Evolutionary conservation across 2,113 vertebrate genomes (phyloP), one percentile per base, ranked within the genome.

Genomic region (Spizaetus ornatus): DNA sequence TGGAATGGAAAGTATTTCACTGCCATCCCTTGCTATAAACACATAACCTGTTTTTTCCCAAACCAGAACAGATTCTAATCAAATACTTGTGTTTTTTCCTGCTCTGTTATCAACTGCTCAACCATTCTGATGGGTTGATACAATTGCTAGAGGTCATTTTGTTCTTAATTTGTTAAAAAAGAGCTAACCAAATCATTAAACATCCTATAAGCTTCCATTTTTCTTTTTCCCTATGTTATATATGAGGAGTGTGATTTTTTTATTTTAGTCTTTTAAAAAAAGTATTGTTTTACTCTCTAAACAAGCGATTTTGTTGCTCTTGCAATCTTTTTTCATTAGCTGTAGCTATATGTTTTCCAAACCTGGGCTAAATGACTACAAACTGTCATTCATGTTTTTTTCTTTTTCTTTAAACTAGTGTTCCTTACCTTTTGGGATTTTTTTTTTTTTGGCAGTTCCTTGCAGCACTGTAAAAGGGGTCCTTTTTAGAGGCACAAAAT

Each of bases 61-160:
- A 82, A 86, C 42, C n/a, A 86, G 79, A 83, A 70, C 47, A 83
- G 88, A 93, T 96, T 77, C 86, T 88, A 88, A 95, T 94, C 63
- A 90, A 83, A 86, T 67, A 50, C 26, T 66, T 73, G 9, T 43
- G 48, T 13, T 80, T 85, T 82, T 85, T 74, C n/a, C 38, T 83
- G 14, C 18, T 66, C 61, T 83, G 0, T 71, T 90, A 70, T 83
- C 47, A 93, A 22, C 52, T 73, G 23, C n/a, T 65, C 32, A 55
- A 34, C 45, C 21, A 31, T 61, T 91, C 32, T 47, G 67, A 70
- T n/a, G 16, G 10, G 26, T 62, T 92, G 61, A 83, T 83, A 48
- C 5, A 63, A 20, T 90, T 3, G 0, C 63, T 86, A 63, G 72
- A 66, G 32, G 38, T 88, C 21, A 91, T 81, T 95, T 90, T 90